phyloP scores from a whole-genome alignment of 37 sponge, comb jelly and placozoan genomes.

The Chondrilla cf. caribensis region DNA sequence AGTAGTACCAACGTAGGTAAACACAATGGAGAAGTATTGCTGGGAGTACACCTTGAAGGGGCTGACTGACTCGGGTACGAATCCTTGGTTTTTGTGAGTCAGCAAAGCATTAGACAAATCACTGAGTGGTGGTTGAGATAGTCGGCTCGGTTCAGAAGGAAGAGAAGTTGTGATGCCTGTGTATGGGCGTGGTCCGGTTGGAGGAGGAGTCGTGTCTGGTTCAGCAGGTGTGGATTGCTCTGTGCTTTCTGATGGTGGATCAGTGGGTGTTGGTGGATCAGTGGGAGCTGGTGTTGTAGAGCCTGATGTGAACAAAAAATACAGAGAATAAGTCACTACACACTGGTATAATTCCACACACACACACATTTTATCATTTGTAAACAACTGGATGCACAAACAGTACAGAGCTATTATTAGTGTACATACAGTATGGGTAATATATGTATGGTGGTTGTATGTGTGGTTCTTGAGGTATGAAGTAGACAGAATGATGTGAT shows the following conservation, averaged over 20 bases:
- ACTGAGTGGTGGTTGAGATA: not conserved
- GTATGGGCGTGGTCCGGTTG: not conserved
- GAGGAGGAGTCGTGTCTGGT: not conserved
- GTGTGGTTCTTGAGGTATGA: no score
- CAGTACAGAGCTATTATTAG: no score
- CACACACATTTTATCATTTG: no score
- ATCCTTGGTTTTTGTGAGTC: not conserved
- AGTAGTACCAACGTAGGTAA: not conserved
- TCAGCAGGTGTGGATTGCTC: not conserved
- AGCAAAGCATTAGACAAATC: not conserved
- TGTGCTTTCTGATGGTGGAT: not conserved
- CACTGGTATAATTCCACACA: no score
- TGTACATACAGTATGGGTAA: no score
- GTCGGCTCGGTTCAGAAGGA: not conserved
- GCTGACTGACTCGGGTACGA: not conserved
- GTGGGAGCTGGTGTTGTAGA: no score
- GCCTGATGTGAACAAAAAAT: no score
- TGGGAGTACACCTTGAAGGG: not conserved
- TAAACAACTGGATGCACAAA: no score
- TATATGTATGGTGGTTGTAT: no score
- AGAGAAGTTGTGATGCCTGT: not conserved
- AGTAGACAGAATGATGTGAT: no score
- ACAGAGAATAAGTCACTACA: no score
- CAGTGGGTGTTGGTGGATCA: not conserved
- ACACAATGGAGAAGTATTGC: constrained; percentile 11